phyloP scores from a whole-genome alignment of 2,888 invertebrate genomes.

The Odontothrips loti region DNA sequence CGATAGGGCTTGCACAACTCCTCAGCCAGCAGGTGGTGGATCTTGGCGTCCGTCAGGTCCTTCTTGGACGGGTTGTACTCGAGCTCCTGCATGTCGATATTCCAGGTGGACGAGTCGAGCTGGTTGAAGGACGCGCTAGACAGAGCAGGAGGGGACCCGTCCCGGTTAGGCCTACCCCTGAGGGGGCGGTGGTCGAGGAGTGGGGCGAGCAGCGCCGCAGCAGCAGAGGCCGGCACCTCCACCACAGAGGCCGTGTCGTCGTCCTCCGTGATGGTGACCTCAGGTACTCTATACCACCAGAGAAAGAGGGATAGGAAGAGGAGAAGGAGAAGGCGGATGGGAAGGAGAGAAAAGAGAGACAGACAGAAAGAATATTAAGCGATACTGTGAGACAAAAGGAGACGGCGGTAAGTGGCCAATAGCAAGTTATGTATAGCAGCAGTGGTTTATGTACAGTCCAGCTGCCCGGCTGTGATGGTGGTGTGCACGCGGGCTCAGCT shows the following conservation, averaged over 20 bases:
- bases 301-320: not conserved
- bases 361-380: conserved; percentile 16
- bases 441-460: not conserved
- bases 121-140: conserved; percentile 58
- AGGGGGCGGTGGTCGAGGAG: not conserved
- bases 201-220: not conserved
- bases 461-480: not conserved
- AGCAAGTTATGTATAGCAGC: not conserved
- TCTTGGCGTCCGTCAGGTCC: conserved; percentile 88
- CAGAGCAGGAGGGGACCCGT: not conserved
- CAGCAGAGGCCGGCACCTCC: conserved; percentile 14
- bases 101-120: conserved; percentile 79
- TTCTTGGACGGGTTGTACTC: conserved; percentile 90
- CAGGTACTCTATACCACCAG: conserved; percentile 21
- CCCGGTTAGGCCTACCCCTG: not conserved
- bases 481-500: no score
- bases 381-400: conserved; percentile 3
- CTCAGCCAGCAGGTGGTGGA: conserved; percentile 86
- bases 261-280: conserved; percentile 24
- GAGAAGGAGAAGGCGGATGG: not conserved
- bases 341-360: conserved; percentile 1
- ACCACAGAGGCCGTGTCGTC: conserved; percentile 18
- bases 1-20: conserved; percentile 83
- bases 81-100: conserved; percentile 88
- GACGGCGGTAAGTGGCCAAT: not conserved